Conservation (phyloP, 2,888 invertebrate genomes). For the Brenthis ino region DNA sequence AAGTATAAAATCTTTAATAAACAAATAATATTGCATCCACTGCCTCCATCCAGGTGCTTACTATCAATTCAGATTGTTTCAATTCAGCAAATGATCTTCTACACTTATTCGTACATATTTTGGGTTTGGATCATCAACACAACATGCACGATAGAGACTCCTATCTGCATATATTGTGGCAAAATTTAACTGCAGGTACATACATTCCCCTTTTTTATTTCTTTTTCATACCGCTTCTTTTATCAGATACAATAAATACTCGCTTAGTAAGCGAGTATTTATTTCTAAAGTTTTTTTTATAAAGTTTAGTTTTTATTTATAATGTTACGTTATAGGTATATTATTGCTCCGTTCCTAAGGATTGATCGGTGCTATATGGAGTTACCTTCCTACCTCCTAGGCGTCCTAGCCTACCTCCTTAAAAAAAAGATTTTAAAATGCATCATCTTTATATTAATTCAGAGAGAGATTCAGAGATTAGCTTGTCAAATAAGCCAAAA, state of each 20-base stretch:
- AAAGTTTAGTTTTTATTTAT: too few relatives aligned
- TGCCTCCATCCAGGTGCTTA: constrained; percentile 54
- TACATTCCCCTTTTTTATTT: neutral
- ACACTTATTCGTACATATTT: constrained; percentile 67
- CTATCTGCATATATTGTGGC: constrained; percentile 65
- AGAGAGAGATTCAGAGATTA: too few relatives aligned
- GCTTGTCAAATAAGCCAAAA: too few relatives aligned
- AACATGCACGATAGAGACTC: constrained; percentile 71
- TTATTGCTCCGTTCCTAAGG: too few relatives aligned
- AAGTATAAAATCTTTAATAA: neutral
- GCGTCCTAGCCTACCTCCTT: too few relatives aligned
- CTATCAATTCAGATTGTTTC: constrained; percentile 66
- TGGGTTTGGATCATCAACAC: constrained; percentile 75
- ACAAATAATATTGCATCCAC: neutral
- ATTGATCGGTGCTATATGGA: too few relatives aligned
- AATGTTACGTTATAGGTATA: too few relatives aligned
- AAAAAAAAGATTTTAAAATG: too few relatives aligned
- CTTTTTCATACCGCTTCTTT: neutral
- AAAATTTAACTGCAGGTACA: constrained; percentile 62
- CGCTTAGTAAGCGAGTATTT: too few relatives aligned
- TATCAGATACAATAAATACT: neutral
- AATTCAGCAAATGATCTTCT: constrained; percentile 72
- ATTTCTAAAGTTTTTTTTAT: too few relatives aligned
- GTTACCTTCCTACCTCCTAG: too few relatives aligned
- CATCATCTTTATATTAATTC: too few relatives aligned